Conservation (phyloP, 1,140 invertebrate genomes). For the Hydropsyche tenuis region DNA sequence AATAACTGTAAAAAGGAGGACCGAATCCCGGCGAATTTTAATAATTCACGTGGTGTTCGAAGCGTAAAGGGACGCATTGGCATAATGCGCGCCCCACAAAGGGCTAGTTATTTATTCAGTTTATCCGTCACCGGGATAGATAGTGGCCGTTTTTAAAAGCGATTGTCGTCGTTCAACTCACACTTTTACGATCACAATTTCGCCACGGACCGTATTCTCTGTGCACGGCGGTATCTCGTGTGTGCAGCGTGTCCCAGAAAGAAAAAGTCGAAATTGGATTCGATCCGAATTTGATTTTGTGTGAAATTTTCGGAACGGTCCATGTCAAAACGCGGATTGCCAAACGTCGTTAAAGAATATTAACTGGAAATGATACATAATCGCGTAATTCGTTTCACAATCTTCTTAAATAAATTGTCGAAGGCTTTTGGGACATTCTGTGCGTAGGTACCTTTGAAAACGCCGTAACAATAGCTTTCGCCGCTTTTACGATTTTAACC, state of each 20-base stretch:
- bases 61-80: constrained; percentile 5
- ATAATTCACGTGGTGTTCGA: constrained; percentile 16
- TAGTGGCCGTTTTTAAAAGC: constrained; percentile 13
- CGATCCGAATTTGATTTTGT: too few relatives aligned
- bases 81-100: background rate
- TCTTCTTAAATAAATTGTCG: too few relatives aligned
- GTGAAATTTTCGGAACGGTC: too few relatives aligned
- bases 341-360: too few relatives aligned
- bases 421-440: too few relatives aligned
- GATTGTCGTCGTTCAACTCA: constrained; percentile 20
- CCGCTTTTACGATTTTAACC: constrained; percentile 47
- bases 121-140: constrained; percentile 8
- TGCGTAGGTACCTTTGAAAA: too few relatives aligned
- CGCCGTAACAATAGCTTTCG: background rate
- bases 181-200: constrained; percentile 26
- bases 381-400: too few relatives aligned
- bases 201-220: constrained; percentile 35
- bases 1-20: constrained; percentile 17
- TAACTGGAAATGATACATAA: too few relatives aligned
- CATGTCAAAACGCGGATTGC: too few relatives aligned
- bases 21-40: constrained; percentile 17
- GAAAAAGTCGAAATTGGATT: too few relatives aligned
- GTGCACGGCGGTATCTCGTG: background rate
- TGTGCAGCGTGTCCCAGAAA: too few relatives aligned
- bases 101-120: constrained; percentile 11